Evolutionary conservation across 2,797 vertebrate species (phyloP), one percentile per base, ranked within the genome.

Genomic region (Lacerta bilineata): DNA sequence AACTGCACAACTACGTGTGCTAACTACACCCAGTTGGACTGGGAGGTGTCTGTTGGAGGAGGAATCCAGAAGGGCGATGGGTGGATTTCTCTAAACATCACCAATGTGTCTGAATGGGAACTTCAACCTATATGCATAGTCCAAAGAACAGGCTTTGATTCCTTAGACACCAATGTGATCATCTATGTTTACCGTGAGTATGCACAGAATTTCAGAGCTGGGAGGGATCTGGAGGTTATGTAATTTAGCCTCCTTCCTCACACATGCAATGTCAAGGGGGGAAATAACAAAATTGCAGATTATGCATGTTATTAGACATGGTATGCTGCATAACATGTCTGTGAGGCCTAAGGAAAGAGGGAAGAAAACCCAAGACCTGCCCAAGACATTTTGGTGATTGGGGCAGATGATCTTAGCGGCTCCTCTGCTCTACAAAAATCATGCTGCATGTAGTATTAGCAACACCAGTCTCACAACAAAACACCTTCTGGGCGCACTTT

Each of bases 181-280:
- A 25, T 85, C 71, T 85, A 85, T 46, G n/a, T 85, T 66, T 89
- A 89, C 8, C 11, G 88, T 89, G 84, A 68, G 83, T 89, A 85
- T 55, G 64, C 41, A n/a, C 6, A 39, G 8, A 46, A 20, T 75
- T 13, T 75, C 10, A 29, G 10, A 33, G 7, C 23, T 39, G 27
- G 10, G 20, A 59, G 29, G 10, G 17, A 59, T 2, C 27, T 29
- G 43, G 41, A 80, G 17, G 39, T 15, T 39, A 27, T 27, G 20
- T 9, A 64, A 29, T 8, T 20, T 61, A 18, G 33, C 50, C n/a
- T 50, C 29, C 39, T 33, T 20, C 5, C 10, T 15, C 9, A 9
- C 39, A 75, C 18, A 82, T 46, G 36, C 78, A 76, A 50, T 20
- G 55, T 77, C 13, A 8, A 6, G 23, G 15, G 25, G 41, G 6